These are phyloP conservation scores for Marcusenius ussheri DNA, from an alignment of 2,113 vertebrate species.

Conservation along the genomic window DNA sequence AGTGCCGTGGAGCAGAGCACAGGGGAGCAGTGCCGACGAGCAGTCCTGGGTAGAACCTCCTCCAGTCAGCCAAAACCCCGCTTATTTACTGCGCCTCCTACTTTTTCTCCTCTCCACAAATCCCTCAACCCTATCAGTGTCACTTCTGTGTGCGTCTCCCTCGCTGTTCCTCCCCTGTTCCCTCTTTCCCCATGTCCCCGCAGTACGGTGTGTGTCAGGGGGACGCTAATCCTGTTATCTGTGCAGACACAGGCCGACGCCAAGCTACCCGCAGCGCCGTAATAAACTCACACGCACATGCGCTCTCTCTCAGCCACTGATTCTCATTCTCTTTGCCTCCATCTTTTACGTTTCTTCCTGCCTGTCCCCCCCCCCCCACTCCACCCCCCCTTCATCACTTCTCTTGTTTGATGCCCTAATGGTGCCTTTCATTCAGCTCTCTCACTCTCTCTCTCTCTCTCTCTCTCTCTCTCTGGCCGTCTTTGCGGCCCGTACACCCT, in stretches of 20 bases:
- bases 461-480: neutral
- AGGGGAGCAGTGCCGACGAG: neutral
- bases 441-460: neutral
- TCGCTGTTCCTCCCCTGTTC: slow-evolving; percentile 28
- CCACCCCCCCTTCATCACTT: neutral
- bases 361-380: neutral
- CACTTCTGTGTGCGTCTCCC: slow-evolving; percentile 39
- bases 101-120: slow-evolving; percentile 34
- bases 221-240: slow-evolving; percentile 63
- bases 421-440: slow-evolving; percentile 6
- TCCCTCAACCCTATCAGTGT: slow-evolving; percentile 45
- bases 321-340: neutral
- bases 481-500: slow-evolving; percentile 16
- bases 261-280: slow-evolving; percentile 45
- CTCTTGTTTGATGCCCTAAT: neutral
- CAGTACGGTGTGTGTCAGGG: slow-evolving; percentile 53
- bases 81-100: slow-evolving; percentile 19
- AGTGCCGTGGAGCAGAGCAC: neutral
- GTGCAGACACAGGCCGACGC: slow-evolving; percentile 55
- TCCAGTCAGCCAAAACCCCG: slow-evolving; percentile 22
- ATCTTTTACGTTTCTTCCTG: neutral
- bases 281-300: slow-evolving; percentile 42
- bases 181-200: slow-evolving; percentile 34
- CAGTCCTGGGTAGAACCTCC: neutral
- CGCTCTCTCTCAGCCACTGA: neutral